Base-by-base conservation (phyloP, 2,888 invertebrate species). In the Athrips mouffetella region DNA sequence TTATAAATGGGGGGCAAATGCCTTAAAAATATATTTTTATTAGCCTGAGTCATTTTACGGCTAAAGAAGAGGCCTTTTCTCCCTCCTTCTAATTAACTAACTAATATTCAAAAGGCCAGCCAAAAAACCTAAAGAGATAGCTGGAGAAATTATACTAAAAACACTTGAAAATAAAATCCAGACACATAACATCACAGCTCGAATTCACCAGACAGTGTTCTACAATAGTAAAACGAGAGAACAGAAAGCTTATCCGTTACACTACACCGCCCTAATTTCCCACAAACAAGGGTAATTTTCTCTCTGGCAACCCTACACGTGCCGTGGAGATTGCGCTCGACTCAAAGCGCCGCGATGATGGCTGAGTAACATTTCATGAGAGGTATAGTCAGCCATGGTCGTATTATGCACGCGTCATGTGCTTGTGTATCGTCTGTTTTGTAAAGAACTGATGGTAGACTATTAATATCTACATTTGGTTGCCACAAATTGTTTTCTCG, bases 301-400 rank as follows among this genome's bases (percentile, higher is more conserved):
- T 18, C 25, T 40, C 40, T 44, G 45, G 45, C 45, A 45, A 45
- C 45, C 45, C 45, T 45, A 45, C 21, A 20, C 29, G 41, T 41
- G 29, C 45, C 42, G 70, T 67, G 70, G 74, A 75, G 80, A 81
- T 77, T 80, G 80, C 73, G 70, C 74, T 76, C 77, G 68, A 65
- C 60, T 81, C 78, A 80, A 81, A 82, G 80, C 74, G 71, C 76
- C 76, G 78, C 73, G 71, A 76, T 76, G 82, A 76, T 75, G 76
- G 63, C 65, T 70, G 73, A 71, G 73, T 75, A 79, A 80, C 82
- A 76, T 70, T 70, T 73, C 73, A 70, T 75, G 74, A 67, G 65
- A 68, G 64, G 11, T 33, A 25, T 30, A 45, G 25, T 13, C 40
- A 25, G 23, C 31, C n/a, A 15, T 41, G 23, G 3, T 25, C 29